Base-by-base conservation (phyloP, 2,797 vertebrate species). In the Pterois miles region DNA sequence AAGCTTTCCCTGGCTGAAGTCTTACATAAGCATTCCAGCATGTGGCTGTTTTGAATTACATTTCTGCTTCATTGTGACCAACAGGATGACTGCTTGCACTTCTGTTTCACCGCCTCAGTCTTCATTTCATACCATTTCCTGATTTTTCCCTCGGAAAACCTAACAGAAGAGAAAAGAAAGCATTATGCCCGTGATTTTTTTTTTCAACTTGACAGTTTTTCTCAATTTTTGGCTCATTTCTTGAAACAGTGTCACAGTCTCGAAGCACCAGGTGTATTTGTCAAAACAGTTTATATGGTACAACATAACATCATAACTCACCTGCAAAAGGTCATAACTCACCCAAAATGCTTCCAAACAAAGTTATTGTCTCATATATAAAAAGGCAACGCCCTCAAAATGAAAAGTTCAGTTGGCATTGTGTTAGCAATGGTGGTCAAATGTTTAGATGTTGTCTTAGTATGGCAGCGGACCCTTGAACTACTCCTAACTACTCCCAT, bases 21-120 rank as follows among this genome's bases (percentile, higher is more conserved):
- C 36, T 56, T 43, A 48, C 12, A 33, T 3, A 9, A 79, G 48
- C 31, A 60, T 77, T 20, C 8, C 20, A 23, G 66, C 36, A 67
- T 33, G 63, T 62, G 8, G n/a, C 34, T 75, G 67, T 43, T 57
- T 74, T 38, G 57, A 50, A 65, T 65, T 31, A 27, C 4, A 52
- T 63, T 48, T 54, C 34, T 48, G 22, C 62, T 22, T 74, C 63
- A 67, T 10, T 11, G 66, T 72, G 70, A 80, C 70, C 50, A 31
- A 43, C 27, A 62, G 34, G 40, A 60, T 60, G 23, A 69, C 23
- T 38, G 16, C 48, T 57, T 48, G 12, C 18, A 54, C 43, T 64
- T 14, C 64, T 20, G 18, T 85, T 65, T 63, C 27, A 60, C 40
- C 9, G 2, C 38, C 64, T 81, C 68, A 63, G n/a, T 72, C 38